Percentiles rank a stretch among this genome's conserved stretches.
Evolutionary conservation across 2,888 invertebrate species (phyloP).

Genomic region (Falcaria lacertinaria): DNA sequence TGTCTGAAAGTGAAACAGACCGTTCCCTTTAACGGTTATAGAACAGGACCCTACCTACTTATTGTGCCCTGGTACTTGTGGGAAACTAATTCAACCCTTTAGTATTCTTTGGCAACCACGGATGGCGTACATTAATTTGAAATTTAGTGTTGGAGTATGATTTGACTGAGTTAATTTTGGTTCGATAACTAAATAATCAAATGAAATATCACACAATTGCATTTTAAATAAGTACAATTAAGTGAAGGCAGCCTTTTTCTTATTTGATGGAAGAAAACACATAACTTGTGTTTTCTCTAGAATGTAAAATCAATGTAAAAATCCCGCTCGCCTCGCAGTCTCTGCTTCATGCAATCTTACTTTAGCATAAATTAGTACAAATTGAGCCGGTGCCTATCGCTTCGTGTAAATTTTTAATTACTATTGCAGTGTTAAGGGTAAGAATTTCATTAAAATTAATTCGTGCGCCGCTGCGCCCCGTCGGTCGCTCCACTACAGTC

Average conservation of each 20-base stretch:
- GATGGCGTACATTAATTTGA: too few species aligned
- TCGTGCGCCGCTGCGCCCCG: constrained; percentile 22
- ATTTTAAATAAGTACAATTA: too few species aligned
- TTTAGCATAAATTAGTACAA: constrained; percentile 41
- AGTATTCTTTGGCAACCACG: background rate
- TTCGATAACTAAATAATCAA: too few species aligned
- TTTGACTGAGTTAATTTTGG: too few species aligned
- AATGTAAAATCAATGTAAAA: too few species aligned
- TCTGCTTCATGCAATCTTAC: constrained; percentile 20
- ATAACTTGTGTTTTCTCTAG: too few species aligned
- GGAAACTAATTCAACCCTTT: background rate
- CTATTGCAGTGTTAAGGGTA: constrained; percentile 22
- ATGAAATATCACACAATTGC: too few species aligned
- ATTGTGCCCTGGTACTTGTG: constrained; percentile 1
- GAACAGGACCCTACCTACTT: background rate
- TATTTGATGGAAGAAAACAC: too few species aligned
- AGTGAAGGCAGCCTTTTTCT: too few species aligned
- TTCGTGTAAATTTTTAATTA: constrained; percentile 35
- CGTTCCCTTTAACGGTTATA: background rate
- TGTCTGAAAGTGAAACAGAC: constrained; percentile 2
- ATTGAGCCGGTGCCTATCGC: constrained; percentile 32
- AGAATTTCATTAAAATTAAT: constrained; percentile 52
- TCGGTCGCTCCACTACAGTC: constrained; percentile 24
- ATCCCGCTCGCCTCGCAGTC: too few species aligned
- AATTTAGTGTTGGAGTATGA: too few species aligned